A percentile compares a stretch with the other conserved stretches of the same genome.
These are phyloP conservation scores for Sitta europaea DNA, from an alignment of 2,113 vertebrate genomes.

Conservation along the genomic window DNA sequence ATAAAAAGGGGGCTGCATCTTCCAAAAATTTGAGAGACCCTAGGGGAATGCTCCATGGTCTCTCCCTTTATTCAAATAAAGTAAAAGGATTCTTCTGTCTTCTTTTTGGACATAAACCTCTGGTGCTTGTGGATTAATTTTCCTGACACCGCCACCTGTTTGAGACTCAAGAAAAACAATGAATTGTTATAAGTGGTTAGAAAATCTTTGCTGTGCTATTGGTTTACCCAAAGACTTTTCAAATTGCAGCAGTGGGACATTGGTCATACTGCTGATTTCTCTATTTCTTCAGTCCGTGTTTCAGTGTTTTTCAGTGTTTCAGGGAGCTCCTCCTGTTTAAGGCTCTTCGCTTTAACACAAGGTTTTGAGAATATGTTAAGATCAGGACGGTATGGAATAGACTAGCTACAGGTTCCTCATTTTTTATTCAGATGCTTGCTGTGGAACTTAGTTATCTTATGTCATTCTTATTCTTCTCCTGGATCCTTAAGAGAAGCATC, in stretches of 20 bases:
- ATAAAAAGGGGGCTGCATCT: too few relatives aligned
- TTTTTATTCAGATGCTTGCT: background rate
- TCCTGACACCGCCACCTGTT: too few relatives aligned
- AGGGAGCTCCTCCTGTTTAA: too few relatives aligned
- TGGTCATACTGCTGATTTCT: background rate
- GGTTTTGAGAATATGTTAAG: background rate
- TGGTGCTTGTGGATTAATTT: too few relatives aligned
- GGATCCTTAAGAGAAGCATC: background rate
- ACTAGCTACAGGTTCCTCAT: background rate
- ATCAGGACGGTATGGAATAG: background rate
- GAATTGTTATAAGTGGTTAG: background rate
- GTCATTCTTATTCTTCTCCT: background rate
- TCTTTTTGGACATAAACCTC: too few relatives aligned
- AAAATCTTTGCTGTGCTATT: background rate
- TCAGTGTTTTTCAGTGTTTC: background rate
- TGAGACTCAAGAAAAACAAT: background rate
- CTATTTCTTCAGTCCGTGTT: background rate
- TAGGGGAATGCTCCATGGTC: too few relatives aligned
- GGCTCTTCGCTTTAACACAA: background rate
- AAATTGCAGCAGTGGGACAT: background rate
- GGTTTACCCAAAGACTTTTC: background rate
- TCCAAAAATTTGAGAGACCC: too few relatives aligned
- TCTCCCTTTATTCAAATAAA: too few relatives aligned
- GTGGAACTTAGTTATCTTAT: background rate
- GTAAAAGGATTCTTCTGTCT: too few relatives aligned